Conservation (phyloP, 1,140 invertebrate genomes). For the Magallana ariakensis region DNA sequence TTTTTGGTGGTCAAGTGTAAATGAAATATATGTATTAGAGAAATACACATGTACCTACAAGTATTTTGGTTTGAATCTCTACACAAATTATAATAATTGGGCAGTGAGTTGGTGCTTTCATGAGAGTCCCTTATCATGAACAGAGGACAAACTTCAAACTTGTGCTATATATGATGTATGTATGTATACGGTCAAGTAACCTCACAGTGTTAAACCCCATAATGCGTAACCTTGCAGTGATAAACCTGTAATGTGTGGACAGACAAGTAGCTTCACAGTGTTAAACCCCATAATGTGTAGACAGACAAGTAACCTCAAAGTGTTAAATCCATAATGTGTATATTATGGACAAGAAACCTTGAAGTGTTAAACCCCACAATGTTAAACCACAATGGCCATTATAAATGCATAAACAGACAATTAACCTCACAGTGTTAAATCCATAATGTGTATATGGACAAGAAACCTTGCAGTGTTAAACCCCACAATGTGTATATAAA, state of each 20-base stretch:
- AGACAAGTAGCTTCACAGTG: neutral
- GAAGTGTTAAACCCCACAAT: too few relatives aligned
- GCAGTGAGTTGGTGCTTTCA: neutral
- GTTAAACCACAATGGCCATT: neutral
- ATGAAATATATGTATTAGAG: neutral
- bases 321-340: too few relatives aligned
- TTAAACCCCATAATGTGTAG: neutral
- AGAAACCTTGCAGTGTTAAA: too few relatives aligned
- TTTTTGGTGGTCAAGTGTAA: neutral
- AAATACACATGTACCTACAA: neutral
- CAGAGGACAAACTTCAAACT: constrained; percentile 4
- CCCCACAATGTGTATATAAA: too few relatives aligned
- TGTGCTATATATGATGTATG: neutral
- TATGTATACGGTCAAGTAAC: neutral
- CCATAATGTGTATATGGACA: too few relatives aligned
- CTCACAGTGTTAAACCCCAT: constrained; percentile 9
- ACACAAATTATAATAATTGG: neutral
- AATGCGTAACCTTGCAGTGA: constrained; percentile 3
- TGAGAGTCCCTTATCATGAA: constrained; percentile 9
- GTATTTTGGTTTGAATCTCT: neutral
- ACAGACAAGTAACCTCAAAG: too few relatives aligned
- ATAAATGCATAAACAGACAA: neutral
- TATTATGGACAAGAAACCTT: too few relatives aligned
- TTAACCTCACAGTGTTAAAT: too few relatives aligned
- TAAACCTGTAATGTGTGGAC: neutral